Evolutionary conservation across 2,888 invertebrate species (phyloP), one percentile per base, ranked within the genome.

Genomic region (Agrotis exclamationis): DNA sequence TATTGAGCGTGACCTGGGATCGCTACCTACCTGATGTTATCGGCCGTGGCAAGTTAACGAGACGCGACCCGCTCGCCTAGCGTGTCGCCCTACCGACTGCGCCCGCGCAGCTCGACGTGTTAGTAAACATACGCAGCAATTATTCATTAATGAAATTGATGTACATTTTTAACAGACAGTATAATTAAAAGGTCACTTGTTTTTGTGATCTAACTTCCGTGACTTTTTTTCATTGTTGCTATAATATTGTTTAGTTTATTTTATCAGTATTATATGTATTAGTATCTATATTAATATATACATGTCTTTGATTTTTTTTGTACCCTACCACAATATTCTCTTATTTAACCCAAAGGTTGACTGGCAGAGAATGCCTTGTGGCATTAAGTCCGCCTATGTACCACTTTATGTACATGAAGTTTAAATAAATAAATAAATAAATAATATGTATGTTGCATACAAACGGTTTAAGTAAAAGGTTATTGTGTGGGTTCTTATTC

Each of bases 41-140:
- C 90, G 78, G 77, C 76, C 75, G 70, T 81, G 79, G 84, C 86
- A 87, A 88, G 87, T 87, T 87, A 89, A 86, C 88, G 83, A 88
- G 79, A 79, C 80, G 84, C 82, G 69, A 82, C 80, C 65, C 81
- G 71, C 73, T 77, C 82, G 77, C 82, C 71, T 84, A 82, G 79
- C 86, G 85, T 88, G 83, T 83, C 88, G 86, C 87, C 87, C 87
- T 82, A 71, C 48, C 53, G 33, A 50, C 50, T 74, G 82, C 80
- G 78, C 69, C 63, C 18, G 78, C 78, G 80, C 81, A 77, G 63
- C 44, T 76, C 56, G 59, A 76, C 68, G 67, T 76, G 78, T 80
- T 73, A 20, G 69, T 76, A 79, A 76, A 79, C 75, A 73, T 71
- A 74, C 74, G 58, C 56, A 74, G 66, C 79, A 82, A 84, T 84